Conservation (phyloP, 2,113 vertebrate species). For the Mustela nigripes region DNA sequence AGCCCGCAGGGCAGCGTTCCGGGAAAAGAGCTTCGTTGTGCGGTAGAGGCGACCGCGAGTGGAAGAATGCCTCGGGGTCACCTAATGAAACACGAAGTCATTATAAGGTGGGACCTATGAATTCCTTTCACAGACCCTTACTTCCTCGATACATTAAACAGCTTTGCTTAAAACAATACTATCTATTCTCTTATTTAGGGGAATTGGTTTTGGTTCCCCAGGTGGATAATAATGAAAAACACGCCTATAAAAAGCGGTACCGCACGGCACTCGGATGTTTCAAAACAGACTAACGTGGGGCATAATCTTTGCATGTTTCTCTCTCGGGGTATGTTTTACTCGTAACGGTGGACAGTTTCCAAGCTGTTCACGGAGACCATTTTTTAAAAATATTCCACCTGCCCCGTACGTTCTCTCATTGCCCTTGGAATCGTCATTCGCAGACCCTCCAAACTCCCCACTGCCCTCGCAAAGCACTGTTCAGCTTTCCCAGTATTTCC, state of each 20-base stretch:
- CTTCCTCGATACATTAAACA: conserved; percentile 67
- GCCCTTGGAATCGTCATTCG: accelerated
- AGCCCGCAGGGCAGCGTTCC: neutral
- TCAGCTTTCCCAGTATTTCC: neutral
- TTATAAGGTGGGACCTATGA: neutral
- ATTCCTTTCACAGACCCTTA: neutral
- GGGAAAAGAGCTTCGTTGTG: conserved; percentile 24
- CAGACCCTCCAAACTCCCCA: neutral
- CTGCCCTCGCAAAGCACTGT: neutral
- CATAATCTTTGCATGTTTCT: neutral
- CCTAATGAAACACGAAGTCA: conserved; percentile 64
- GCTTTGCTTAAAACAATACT: conserved; percentile 26
- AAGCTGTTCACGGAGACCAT: neutral
- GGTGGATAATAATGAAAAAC: conserved; percentile 62
- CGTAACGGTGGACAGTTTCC: neutral
- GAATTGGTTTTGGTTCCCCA: conserved; percentile 68
- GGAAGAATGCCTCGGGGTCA: neutral
- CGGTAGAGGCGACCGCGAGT: neutral
- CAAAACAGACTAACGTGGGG: neutral
- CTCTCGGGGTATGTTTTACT: neutral
- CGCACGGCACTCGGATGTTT: neutral
- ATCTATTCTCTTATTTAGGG: conserved; percentile 62
- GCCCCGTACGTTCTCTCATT: neutral
- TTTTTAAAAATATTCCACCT: neutral
- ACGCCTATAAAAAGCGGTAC: neutral